Evolutionary conservation across 53 echinoderm and acorn worm genomes (phyloP).

Genomic region (Pentamera pediparva): DNA sequence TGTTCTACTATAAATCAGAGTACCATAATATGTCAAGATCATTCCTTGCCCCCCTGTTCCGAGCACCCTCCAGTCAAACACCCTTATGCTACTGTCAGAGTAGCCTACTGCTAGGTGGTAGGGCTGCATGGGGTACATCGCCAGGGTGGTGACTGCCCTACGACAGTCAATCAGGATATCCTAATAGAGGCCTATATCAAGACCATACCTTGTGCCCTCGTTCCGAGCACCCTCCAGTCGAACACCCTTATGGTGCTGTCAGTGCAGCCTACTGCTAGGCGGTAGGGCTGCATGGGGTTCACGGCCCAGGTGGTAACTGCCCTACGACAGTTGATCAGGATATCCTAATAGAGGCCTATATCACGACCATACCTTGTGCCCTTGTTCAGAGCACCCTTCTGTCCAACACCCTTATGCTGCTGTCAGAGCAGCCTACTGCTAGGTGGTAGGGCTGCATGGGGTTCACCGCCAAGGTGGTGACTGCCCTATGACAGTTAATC

Average conservation of each 20-base stretch:
- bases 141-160: constrained; percentile 75
- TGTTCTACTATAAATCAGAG: no score
- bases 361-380: constrained; percentile 80
- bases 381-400: constrained; percentile 87
- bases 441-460: constrained; percentile 84
- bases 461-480: constrained; percentile 82
- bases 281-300: constrained; percentile 74
- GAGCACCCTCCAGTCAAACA: constrained; percentile 87
- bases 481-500: constrained; percentile 53
- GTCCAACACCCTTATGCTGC: constrained; percentile 87
- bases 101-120: constrained; percentile 83
- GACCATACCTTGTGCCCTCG: constrained; percentile 70
- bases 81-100: constrained; percentile 74
- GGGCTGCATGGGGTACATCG: constrained; percentile 69
- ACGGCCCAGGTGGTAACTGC: constrained; percentile 75
- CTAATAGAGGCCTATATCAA: not conserved
- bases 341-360: not conserved
- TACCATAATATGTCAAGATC: no score
- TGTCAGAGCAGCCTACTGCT: constrained; percentile 97
- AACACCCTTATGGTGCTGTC: constrained; percentile 80
- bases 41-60: constrained; percentile 73
- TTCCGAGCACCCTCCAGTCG: constrained; percentile 86
- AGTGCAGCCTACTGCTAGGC: constrained; percentile 81
- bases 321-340: constrained; percentile 10
- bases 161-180: no score